Evolutionary conservation across 2,113 vertebrate genomes (phyloP).

Genomic region (Pterophyllum scalare): DNA sequence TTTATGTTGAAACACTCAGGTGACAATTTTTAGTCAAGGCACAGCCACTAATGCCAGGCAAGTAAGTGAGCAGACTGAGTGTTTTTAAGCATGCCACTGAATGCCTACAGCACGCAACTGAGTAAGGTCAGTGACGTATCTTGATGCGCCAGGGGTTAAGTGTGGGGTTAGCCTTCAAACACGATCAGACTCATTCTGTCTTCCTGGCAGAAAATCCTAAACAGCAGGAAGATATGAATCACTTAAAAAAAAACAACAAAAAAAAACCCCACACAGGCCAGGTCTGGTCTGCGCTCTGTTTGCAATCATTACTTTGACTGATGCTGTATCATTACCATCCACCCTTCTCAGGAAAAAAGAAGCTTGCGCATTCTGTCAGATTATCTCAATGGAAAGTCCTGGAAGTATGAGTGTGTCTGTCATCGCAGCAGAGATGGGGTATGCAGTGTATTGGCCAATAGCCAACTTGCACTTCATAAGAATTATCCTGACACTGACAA

Average conservation of each 20-base stretch:
- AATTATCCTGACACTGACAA: conserved; percentile 2
- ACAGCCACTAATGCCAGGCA: too few relatives aligned
- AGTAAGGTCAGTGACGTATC: background rate
- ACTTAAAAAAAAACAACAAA: background rate
- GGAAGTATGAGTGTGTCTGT: conserved; percentile 23
- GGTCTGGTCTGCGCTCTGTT: background rate
- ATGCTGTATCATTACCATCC: background rate
- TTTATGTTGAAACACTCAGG: too few relatives aligned
- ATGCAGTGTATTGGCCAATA: background rate
- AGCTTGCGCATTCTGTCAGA: background rate
- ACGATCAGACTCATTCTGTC: background rate
- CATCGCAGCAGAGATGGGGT: conserved; percentile 13
- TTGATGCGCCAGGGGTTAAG: background rate
- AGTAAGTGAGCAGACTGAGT: too few relatives aligned
- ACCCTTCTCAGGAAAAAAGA: background rate
- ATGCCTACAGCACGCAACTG: background rate
- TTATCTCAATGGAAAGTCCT: conserved; percentile 15
- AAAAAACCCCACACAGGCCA: background rate
- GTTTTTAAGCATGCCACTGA: too few relatives aligned
- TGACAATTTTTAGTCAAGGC: too few relatives aligned
- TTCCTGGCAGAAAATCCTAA: background rate
- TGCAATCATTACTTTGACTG: background rate
- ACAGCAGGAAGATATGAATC: background rate
- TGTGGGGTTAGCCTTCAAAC: background rate
- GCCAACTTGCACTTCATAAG: conserved; percentile 31